A percentile compares a stretch with the other conserved stretches of the same genome.
Evolutionary conservation across 2,888 invertebrate genomes (phyloP).

Genomic region (Germaria angustata): DNA sequence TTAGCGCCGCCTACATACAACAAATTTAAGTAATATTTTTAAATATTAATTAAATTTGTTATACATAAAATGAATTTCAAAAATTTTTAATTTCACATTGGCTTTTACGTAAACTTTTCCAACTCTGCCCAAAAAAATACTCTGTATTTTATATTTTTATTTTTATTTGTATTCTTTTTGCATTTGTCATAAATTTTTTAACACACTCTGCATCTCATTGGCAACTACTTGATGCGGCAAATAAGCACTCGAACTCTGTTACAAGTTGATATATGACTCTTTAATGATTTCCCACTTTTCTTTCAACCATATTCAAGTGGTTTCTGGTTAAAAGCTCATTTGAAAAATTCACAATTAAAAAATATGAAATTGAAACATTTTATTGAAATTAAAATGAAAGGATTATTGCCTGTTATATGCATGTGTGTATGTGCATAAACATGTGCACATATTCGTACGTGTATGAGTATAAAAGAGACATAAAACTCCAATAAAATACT

Average conservation of each 20-base stretch:
- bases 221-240: constrained; percentile 63
- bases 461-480: no score
- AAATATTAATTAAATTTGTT: no score
- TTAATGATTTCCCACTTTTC: constrained; percentile 57
- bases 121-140: not conserved
- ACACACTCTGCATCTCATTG: constrained; percentile 53
- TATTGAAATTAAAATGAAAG: not conserved
- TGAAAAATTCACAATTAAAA: not conserved
- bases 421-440: no score
- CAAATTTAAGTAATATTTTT: no score
- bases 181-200: constrained; percentile 23
- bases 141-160: constrained; percentile 4
- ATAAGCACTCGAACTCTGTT: constrained; percentile 58
- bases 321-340: constrained; percentile 54
- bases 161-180: not conserved
- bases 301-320: constrained; percentile 52
- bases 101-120: not conserved
- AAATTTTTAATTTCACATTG: not conserved
- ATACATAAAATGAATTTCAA: no score
- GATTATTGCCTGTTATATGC: not conserved
- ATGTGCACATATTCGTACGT: no score
- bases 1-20: no score
- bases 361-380: not conserved
- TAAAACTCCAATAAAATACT: no score
- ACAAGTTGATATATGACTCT: constrained; percentile 55